phyloP scores from a whole-genome alignment of 2,888 invertebrate species.

The Prenolepis imparis region DNA sequence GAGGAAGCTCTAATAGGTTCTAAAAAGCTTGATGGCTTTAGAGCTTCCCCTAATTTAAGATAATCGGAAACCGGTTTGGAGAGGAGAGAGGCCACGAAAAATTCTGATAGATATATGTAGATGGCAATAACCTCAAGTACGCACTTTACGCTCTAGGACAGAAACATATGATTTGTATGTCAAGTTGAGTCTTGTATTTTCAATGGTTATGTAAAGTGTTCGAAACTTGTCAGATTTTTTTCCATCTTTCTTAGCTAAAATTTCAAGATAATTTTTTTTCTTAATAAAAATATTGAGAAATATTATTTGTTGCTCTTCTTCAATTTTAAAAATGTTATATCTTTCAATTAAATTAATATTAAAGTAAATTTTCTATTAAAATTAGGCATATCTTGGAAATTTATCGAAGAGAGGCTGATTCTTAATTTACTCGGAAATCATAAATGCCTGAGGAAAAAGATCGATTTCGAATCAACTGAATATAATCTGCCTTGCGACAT shows the following conservation, averaged over 20 bases:
- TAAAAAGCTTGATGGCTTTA: constrained; percentile 21
- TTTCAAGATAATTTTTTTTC: background rate
- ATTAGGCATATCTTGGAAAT: background rate
- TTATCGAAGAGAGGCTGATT: background rate
- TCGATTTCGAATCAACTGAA: background rate
- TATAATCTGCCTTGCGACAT: background rate
- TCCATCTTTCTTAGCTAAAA: background rate
- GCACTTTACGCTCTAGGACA: background rate
- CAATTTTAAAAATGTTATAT: background rate
- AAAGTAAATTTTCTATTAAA: background rate
- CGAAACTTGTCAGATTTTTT: background rate
- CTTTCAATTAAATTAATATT: background rate
- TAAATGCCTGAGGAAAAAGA: background rate
- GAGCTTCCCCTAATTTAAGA: constrained; percentile 8
- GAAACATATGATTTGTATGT: constrained; percentile 9
- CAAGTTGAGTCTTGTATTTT: background rate
- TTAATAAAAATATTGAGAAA: background rate
- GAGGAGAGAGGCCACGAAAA: constrained; percentile 16
- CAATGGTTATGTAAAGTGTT: background rate
- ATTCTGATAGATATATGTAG: background rate
- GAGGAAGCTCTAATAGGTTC: too few species aligned
- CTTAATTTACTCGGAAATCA: background rate
- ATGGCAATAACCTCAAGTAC: background rate
- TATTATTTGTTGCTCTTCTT: background rate
- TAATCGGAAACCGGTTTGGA: constrained; percentile 31